Evolutionary conservation across 2,888 invertebrate genomes (phyloP).

Genomic region (Pachliopta kotzebuea): DNA sequence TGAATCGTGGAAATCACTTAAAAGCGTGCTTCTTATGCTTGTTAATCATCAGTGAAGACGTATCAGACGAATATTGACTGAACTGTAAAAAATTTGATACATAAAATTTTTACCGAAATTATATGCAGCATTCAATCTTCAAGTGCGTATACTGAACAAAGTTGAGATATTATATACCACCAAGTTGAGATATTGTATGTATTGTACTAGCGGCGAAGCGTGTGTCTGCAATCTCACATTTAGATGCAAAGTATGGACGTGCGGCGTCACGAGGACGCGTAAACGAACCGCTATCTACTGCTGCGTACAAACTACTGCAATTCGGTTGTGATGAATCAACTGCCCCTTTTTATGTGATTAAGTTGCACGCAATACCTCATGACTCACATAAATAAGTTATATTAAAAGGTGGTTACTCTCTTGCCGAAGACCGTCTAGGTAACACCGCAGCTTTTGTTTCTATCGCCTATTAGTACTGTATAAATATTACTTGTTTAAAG

Average conservation of each 20-base stretch:
- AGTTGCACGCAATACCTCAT: neutral
- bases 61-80: too few species aligned
- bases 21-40: too few species aligned
- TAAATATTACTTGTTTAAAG: too few species aligned
- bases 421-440: too few species aligned
- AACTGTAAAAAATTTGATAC: neutral
- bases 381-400: neutral
- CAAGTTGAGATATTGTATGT: slow-evolving; percentile 32
- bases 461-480: too few species aligned
- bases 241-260: slow-evolving; percentile 46
- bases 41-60: too few species aligned
- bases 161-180: slow-evolving; percentile 33
- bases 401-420: too few species aligned
- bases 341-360: slow-evolving; percentile 8
- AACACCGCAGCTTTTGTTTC: too few species aligned
- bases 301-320: slow-evolving; percentile 9
- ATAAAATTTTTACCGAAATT: neutral
- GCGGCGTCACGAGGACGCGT: slow-evolving; percentile 38
- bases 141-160: slow-evolving; percentile 12
- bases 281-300: slow-evolving; percentile 34
- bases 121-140: slow-evolving; percentile 7
- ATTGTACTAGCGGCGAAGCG: slow-evolving; percentile 31
- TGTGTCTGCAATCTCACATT: slow-evolving; percentile 45
- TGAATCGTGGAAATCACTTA: too few species aligned
- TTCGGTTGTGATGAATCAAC: slow-evolving; percentile 3